Base-by-base conservation (phyloP, 2,888 invertebrate genomes). In the Parelbella ahira region DNA sequence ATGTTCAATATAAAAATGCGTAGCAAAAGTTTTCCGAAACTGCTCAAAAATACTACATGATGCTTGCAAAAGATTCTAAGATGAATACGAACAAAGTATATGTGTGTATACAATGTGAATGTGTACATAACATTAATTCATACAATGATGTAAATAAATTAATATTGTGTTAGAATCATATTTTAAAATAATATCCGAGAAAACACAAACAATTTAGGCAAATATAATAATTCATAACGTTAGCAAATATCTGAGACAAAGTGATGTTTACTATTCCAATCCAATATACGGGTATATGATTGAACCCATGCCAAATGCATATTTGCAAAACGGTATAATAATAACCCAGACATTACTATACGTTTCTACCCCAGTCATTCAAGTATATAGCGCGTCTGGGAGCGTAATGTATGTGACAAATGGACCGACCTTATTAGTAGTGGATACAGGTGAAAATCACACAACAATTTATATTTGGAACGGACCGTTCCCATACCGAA, bases 231-330 rank as follows among this genome's bases (percentile, higher is more conserved):
- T 37, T 50, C 38, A 44, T 50, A 60, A 52, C 61, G 58, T 58
- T 58, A 54, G 52, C 47, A 44, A 45, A 36, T 38, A 50, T 57
- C 50, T 49, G 54, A 49, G 65, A 61, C 63, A 64, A 62, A 63
- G 65, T 50, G 50, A 52, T 68, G 63, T 71, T 72, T 72, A 63
- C 60, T 54, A 63, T 68, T 79, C 74, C 63, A 69, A 68, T 62
- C 53, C 49, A 54, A 60, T 60, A 57, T 66, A 57, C 60, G 63
- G 62, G 63, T 67, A 68, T 68, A 61, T 52, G 57, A 67, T 83
- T 84, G 84, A 84, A 77, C 54, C 53, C 46, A 47, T 58, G 86
- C 86, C 86, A 86, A 42, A 68, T 73, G 73, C 71, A 79, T 54
- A 75, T 70, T 74, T 75, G 80, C 81, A 78, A 81, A 79, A 71